These are phyloP conservation scores for Plagodis dolabraria DNA, from an alignment of 2,888 invertebrate genomes.

Conservation along the genomic window DNA sequence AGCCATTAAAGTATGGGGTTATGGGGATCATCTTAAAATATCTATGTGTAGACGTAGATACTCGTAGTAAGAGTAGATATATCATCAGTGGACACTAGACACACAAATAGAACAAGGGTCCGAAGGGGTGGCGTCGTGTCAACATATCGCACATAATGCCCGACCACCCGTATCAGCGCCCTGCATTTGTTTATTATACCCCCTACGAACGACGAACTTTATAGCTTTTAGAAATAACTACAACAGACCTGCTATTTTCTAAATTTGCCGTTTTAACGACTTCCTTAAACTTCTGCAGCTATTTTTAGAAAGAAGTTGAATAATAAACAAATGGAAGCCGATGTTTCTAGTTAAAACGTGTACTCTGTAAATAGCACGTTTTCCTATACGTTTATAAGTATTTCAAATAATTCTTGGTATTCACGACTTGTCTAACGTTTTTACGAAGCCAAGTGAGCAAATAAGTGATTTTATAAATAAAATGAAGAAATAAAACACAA, in stretches of 20 bases:
- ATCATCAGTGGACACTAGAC: conserved; percentile 11
- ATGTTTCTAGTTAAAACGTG: conserved; percentile 12
- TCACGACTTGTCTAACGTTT: too few relatives aligned
- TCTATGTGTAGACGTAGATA: too few relatives aligned
- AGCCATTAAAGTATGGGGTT: too few relatives aligned
- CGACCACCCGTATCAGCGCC: conserved; percentile 74
- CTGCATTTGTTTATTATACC: conserved; percentile 69
- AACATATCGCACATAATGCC: conserved; percentile 69
- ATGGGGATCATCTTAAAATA: too few relatives aligned
- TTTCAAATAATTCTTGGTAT: too few relatives aligned
- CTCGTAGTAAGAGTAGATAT: conserved; percentile 1
- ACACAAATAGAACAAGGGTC: conserved; percentile 41
- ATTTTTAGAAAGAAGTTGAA: conserved; percentile 35
- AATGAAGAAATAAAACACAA: too few relatives aligned
- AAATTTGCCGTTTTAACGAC: conserved; percentile 52
- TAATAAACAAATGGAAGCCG: conserved; percentile 17
- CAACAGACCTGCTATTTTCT: conserved; percentile 55
- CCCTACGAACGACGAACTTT: conserved; percentile 56
- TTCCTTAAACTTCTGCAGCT: conserved; percentile 43
- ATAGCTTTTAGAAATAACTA: conserved; percentile 70
- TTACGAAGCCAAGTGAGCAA: too few relatives aligned
- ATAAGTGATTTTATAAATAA: too few relatives aligned
- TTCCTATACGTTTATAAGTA: too few relatives aligned
- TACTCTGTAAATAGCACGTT: neutral
- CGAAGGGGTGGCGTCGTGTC: conserved; percentile 56